Evolutionary conservation across 2,113 vertebrate species (phyloP).

Genomic region (Salvator merianae): DNA sequence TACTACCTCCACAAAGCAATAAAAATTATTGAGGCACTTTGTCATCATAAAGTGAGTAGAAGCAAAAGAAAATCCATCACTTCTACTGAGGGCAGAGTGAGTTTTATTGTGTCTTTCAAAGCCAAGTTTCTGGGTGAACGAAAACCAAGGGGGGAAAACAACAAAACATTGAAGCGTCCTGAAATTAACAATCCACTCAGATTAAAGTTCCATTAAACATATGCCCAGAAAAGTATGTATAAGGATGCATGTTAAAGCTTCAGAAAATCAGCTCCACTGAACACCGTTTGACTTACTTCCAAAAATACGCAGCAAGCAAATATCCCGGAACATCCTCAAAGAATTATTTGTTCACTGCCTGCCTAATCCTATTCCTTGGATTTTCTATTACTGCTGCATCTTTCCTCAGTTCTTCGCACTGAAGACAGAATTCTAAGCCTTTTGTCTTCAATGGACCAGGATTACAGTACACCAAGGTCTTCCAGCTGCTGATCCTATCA

Average conservation of each 20-base stretch:
- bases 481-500: background rate
- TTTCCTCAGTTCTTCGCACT: background rate
- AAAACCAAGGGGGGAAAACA: background rate
- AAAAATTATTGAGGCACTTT: slow-evolving; percentile 41
- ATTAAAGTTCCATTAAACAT: background rate
- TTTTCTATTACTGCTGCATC: background rate
- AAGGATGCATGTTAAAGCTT: background rate
- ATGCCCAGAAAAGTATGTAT: background rate
- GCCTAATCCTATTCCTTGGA: background rate
- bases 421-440: background rate
- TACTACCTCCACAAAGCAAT: slow-evolving; percentile 10
- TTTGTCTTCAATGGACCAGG: background rate
- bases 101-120: slow-evolving; percentile 31
- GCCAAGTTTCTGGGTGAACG: slow-evolving; percentile 40
- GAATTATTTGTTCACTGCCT: slow-evolving; percentile 5
- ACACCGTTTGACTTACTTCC: background rate
- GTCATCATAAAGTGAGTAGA: slow-evolving; percentile 23
- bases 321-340: slow-evolving; percentile 29
- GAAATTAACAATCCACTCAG: slow-evolving; percentile 17
- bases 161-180: slow-evolving; percentile 27
- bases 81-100: slow-evolving; percentile 26
- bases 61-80: slow-evolving; percentile 19
- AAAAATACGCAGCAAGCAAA: slow-evolving; percentile 16
- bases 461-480: background rate
- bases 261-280: background rate